Conservation (phyloP, 1,140 invertebrate genomes). For the Oscheius sp. region DNA sequence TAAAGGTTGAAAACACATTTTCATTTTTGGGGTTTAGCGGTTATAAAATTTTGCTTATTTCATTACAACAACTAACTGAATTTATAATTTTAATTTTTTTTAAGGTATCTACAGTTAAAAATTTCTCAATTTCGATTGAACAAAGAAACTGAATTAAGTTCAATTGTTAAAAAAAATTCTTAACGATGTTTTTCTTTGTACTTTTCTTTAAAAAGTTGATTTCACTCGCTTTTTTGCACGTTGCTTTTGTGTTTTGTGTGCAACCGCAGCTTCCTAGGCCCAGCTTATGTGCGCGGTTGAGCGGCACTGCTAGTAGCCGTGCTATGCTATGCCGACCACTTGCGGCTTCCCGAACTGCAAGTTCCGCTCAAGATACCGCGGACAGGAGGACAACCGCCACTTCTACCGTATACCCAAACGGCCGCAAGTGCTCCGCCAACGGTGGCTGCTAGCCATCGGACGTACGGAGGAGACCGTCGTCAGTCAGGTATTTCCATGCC, state of each 20-base stretch:
- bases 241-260: neutral
- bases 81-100: too few relatives aligned
- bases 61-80: too few relatives aligned
- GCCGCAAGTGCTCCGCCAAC: conserved; percentile 59
- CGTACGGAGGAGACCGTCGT: conserved; percentile 63
- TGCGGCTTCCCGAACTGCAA: conserved; percentile 63
- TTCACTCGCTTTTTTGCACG: too few relatives aligned
- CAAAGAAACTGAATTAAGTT: too few relatives aligned
- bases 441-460: conserved; percentile 62
- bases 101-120: too few relatives aligned
- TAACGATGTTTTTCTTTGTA: too few relatives aligned
- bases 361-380: conserved; percentile 62
- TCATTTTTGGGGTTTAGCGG: too few relatives aligned
- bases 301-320: neutral
- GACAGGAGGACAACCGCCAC: conserved; percentile 62
- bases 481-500: conserved; percentile 57
- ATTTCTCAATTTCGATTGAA: too few relatives aligned
- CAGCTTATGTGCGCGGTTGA: neutral
- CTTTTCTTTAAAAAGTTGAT: too few relatives aligned
- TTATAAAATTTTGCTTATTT: too few relatives aligned
- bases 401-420: conserved; percentile 63
- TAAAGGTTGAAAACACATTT: too few relatives aligned
- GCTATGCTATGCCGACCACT: conserved; percentile 51
- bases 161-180: too few relatives aligned
- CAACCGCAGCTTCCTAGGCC: neutral